Evolutionary conservation across 2,113 vertebrate species (phyloP), one percentile per base, ranked within the genome.

Genomic region (Tragelaphus strepsiceros): DNA sequence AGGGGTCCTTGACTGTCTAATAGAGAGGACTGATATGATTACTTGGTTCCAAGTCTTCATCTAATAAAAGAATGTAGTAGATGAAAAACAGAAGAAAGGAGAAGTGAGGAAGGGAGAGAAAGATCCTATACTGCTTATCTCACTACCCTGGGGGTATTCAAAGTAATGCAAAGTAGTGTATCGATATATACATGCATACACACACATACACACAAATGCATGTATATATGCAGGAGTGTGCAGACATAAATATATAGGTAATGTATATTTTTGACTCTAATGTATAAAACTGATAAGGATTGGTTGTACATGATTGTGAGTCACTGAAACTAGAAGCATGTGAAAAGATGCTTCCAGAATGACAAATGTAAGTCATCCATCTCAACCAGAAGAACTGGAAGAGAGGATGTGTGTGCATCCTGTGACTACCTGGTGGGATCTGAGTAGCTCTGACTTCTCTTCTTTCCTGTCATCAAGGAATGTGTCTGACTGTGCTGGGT

Each of bases 161-260:
- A 7, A 85, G 28, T 54, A 61, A 21, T 1, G 6, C 22, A 17
- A 30, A 81, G n/a, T 32, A 56, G 30, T 24, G 3, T 30, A 3
- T 80, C 2, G 9, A 46, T 74, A n/a, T 54, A 5, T 30, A n/a
- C 13, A n/a, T 51, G 49, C 22, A 51, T 9, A 54, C 5, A 16
- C 2, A 8, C 5, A 46, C 16, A 80, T 24, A 46, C 0, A 12
- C 2, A 67, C 2, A 15, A 58, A 62, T 35, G 15, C 1, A 3
- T 49, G 5, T 46, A 49, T 64, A n/a, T 32, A 51, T 67, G 39
- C n/a, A 74, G 39, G 32, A 28, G 24, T 39, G 54, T 56, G 24
- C 26, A 74, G 24, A 67, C 32, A 39, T 4, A 43, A 84, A 78
- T 30, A 46, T 9, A 46, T 1, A 53, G 17, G 21, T 30, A 71